Conservation (phyloP, 1,140 invertebrate genomes). For the Drusus annulatus region DNA sequence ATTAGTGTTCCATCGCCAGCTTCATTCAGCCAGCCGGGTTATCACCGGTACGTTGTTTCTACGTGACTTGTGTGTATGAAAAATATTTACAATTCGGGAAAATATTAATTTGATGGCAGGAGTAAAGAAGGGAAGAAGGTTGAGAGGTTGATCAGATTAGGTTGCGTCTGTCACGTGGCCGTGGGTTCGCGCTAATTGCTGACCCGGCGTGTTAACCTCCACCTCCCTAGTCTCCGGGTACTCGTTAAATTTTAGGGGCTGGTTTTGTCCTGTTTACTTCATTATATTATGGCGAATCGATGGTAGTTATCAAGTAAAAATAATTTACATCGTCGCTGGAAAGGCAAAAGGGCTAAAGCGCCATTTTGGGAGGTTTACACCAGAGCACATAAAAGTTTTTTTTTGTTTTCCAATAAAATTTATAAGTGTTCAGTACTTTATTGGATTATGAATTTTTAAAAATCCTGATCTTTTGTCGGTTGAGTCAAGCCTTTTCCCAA, state of each 20-base stretch:
- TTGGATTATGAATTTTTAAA: no score
- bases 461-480: no score
- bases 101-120: constrained; percentile 22
- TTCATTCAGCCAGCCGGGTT: not conserved
- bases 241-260: constrained; percentile 12
- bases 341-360: no score
- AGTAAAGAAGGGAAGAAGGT: not conserved
- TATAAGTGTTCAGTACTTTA: no score
- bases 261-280: not conserved
- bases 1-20: constrained; percentile 6
- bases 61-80: constrained; percentile 32
- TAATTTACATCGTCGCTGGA: no score
- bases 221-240: constrained; percentile 5
- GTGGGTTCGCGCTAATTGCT: constrained; percentile 18
- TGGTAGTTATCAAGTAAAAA: no score
- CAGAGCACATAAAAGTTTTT: no score
- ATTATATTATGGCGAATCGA: no score
- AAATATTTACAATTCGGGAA: constrained; percentile 20
- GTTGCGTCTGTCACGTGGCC: constrained; percentile 26
- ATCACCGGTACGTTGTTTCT: constrained; percentile 14
- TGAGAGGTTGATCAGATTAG: constrained; percentile 24
- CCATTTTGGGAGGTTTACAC: no score
- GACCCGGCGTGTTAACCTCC: constrained; percentile 15
- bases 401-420: no score
- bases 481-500: no score